Conservation (phyloP, 2,797 vertebrate genomes). For the Halcyon smyrnensis region DNA sequence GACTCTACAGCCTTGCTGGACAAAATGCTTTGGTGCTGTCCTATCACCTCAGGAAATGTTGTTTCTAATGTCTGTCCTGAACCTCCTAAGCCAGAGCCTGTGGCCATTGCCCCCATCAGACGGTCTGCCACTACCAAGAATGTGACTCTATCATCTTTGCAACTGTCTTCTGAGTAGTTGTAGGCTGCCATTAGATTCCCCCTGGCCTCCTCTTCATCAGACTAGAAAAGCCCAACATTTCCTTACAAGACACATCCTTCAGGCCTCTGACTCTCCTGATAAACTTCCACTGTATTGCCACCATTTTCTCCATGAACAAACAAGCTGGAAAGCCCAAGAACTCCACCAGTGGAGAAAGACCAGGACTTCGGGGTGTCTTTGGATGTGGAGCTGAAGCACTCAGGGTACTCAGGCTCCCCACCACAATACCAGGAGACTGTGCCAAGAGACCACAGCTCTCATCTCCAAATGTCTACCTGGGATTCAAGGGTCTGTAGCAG, state of each 20-base stretch:
- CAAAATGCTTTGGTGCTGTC: rapidly evolving
- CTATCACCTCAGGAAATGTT: neutral
- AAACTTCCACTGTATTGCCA: neutral
- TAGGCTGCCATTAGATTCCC: neutral
- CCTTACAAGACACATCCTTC: neutral
- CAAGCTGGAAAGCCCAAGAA: neutral
- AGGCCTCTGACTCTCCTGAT: neutral
- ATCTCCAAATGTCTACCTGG: neutral
- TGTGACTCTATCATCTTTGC: neutral
- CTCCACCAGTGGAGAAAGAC: neutral
- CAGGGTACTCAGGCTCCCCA: neutral
- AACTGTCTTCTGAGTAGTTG: neutral
- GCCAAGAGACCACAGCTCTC: neutral
- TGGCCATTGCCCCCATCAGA: neutral
- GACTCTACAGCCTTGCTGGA: rapidly evolving
- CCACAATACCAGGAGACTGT: rapidly evolving
- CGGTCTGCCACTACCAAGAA: neutral
- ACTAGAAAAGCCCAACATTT: neutral
- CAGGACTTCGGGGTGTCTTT: neutral
- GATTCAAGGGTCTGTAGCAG: neutral
- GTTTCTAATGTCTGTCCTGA: neutral
- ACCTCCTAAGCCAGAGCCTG: neutral
- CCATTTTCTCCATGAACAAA: neutral
- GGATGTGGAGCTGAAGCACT: neutral
- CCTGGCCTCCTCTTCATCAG: neutral